Conservation (phyloP, 2,888 invertebrate genomes). For the Aleiodes testaceus region DNA sequence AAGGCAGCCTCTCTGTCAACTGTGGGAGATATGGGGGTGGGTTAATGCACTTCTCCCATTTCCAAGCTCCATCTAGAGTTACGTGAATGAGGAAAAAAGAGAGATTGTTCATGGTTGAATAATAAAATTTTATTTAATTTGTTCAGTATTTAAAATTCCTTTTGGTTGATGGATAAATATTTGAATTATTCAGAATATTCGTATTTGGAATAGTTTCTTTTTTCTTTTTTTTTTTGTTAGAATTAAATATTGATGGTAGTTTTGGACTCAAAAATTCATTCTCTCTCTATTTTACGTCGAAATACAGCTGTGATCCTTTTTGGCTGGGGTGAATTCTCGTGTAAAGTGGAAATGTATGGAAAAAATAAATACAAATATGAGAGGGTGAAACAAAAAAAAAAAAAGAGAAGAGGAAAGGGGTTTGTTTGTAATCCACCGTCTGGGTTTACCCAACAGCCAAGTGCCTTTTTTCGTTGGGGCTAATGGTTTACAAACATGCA, state of each 20-base stretch:
- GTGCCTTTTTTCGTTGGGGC: conserved; percentile 44
- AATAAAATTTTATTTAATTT: not conserved
- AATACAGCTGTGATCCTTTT: conserved; percentile 21
- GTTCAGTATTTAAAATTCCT: not conserved
- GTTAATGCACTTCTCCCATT: conserved; percentile 51
- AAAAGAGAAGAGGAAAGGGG: conserved; percentile 14
- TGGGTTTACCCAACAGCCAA: conserved; percentile 43
- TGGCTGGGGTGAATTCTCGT: conserved; percentile 1
- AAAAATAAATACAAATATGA: conserved; percentile 17
- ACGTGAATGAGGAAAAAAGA: not conserved
- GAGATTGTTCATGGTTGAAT: too few relatives aligned
- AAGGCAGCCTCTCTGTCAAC: conserved; percentile 47
- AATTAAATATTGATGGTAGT: conserved; percentile 58
- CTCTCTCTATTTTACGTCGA: conserved; percentile 37
- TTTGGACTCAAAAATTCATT: conserved; percentile 55
- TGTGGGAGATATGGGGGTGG: conserved; percentile 32
- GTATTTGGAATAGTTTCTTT: not conserved
- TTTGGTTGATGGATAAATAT: not conserved
- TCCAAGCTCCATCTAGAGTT: conserved; percentile 4
- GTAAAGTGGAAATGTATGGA: conserved; percentile 32
- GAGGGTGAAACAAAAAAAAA: conserved; percentile 36
- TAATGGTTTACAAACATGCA: conserved; percentile 65
- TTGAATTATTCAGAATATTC: not conserved
- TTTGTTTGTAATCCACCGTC: conserved; percentile 42
- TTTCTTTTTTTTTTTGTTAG: not conserved